Evolutionary conservation across 2,888 invertebrate species (phyloP), one percentile per base, ranked within the genome.

Genomic region (Drosophila suboccidentalis): DNA sequence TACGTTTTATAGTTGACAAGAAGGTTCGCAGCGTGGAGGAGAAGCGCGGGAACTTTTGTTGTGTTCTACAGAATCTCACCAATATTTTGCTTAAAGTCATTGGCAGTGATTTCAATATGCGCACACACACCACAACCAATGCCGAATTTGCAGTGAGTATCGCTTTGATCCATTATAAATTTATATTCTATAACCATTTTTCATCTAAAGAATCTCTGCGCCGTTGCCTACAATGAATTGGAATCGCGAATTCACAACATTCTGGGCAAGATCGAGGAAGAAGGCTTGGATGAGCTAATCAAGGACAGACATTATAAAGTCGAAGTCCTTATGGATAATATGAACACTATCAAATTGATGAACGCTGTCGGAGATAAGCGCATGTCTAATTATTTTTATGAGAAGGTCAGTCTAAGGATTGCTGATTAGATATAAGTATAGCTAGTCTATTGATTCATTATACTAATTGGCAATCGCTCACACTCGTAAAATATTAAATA

Each of bases 31-130:
- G 32, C 3, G 17, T 76, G 4, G 68, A 75, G 59, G 84, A 91
- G 3, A 72, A 72, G 1, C 83, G 72, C 3, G 65, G 57, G 1
- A 77, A 74, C 9, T 88, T 91, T 17, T 90, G 90, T 29, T 83
- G 88, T 34, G 78, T 79, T 6, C 46, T 85, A 1, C 78, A 82
- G 32, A 90, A 91, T 65, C 62, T 90, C 2, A 63, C 70, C 1
- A 91, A 91, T 46, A 82, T 81, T 51, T 62, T 91, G 41, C 51
- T 91, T 46, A 87, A 83, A 34, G 8, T 91, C 19, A 50, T 91
- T 29, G 87, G 89, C n/a, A 66, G 68, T 46, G 91, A 90, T 58
- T 91, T 80, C 41, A 91, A 91, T 67, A 63, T 55, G 8, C 81
- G 83, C 10, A 47, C 51, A 9, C 77, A 64, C 22, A 91, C 91